Conservation (phyloP, 2,888 invertebrate genomes). For the Diploptera punctata region DNA sequence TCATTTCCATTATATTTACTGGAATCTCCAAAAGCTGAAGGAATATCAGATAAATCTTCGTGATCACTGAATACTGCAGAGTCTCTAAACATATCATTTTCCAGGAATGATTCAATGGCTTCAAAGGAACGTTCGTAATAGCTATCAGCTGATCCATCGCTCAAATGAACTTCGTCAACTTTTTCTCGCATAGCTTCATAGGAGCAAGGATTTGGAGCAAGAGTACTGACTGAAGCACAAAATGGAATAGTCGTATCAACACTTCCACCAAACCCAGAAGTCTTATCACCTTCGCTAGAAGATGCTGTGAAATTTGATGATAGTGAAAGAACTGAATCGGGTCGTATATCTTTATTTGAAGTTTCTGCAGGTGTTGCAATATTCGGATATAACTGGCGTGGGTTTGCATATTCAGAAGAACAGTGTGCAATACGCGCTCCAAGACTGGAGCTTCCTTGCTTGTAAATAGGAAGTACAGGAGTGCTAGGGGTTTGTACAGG, state of each 20-base stretch:
- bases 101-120: slow-evolving; percentile 74
- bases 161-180: slow-evolving; percentile 50
- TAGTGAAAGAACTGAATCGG: slow-evolving; percentile 61
- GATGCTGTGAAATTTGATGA: slow-evolving; percentile 61
- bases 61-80: slow-evolving; percentile 85
- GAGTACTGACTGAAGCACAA: neutral
- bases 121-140: slow-evolving; percentile 80
- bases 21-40: neutral
- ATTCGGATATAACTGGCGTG: slow-evolving; percentile 67
- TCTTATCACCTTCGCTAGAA: slow-evolving; percentile 59
- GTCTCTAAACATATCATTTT: slow-evolving; percentile 76
- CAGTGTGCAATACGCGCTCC: slow-evolving; percentile 82
- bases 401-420: slow-evolving; percentile 81
- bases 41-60: slow-evolving; percentile 57
- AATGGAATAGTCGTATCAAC: slow-evolving; percentile 22
- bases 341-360: slow-evolving; percentile 48
- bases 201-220: neutral
- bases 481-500: slow-evolving; percentile 46
- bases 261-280: slow-evolving; percentile 46
- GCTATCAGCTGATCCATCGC: slow-evolving; percentile 65
- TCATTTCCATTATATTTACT: neutral
- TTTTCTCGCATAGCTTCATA: slow-evolving; percentile 42
- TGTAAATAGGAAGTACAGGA: slow-evolving; percentile 65
- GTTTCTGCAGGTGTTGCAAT: slow-evolving; percentile 47
- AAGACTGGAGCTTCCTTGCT: slow-evolving; percentile 81